Evolutionary conservation across 2,113 vertebrate genomes (phyloP).

Genomic region (Nothobranchius kuhntae): DNA sequence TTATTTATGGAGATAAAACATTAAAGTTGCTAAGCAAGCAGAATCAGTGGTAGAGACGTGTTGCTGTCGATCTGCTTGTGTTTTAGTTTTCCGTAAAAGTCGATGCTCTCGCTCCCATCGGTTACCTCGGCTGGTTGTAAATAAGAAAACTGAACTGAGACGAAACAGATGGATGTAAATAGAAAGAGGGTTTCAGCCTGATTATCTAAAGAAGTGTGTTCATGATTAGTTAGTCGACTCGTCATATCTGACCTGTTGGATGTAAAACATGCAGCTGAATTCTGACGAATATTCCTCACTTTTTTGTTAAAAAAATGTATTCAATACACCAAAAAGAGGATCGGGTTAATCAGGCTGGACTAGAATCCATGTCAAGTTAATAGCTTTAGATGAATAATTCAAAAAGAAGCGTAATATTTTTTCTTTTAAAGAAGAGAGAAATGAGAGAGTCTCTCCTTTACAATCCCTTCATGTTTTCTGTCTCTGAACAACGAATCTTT

Average conservation of each 20-base stretch:
- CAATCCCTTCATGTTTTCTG: slow-evolving; percentile 37
- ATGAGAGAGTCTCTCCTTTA: slow-evolving; percentile 3
- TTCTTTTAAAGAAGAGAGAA: neutral
- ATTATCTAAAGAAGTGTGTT: slow-evolving; percentile 62
- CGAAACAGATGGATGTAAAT: no score
- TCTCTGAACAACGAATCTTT: slow-evolving; percentile 45
- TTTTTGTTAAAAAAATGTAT: neutral
- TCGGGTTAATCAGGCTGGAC: slow-evolving; percentile 52
- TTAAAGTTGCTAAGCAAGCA: no score
- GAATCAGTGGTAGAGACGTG: no score
- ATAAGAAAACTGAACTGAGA: no score
- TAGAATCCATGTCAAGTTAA: slow-evolving; percentile 52
- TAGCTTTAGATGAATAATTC: slow-evolving; percentile 68
- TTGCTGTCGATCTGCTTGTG: no score
- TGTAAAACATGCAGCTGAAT: no score
- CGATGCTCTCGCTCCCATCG: neutral
- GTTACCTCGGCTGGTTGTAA: no score
- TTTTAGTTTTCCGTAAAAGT: neutral
- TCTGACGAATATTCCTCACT: no score
- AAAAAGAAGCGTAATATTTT: slow-evolving; percentile 33
- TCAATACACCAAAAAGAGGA: slow-evolving; percentile 45
- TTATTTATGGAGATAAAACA: no score
- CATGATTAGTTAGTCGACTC: slow-evolving; percentile 4
- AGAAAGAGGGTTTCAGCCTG: slow-evolving; percentile 37
- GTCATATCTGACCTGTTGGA: no score